phyloP scores from a whole-genome alignment of 2,113 vertebrate genomes.

The Odontesthes bonariensis region DNA sequence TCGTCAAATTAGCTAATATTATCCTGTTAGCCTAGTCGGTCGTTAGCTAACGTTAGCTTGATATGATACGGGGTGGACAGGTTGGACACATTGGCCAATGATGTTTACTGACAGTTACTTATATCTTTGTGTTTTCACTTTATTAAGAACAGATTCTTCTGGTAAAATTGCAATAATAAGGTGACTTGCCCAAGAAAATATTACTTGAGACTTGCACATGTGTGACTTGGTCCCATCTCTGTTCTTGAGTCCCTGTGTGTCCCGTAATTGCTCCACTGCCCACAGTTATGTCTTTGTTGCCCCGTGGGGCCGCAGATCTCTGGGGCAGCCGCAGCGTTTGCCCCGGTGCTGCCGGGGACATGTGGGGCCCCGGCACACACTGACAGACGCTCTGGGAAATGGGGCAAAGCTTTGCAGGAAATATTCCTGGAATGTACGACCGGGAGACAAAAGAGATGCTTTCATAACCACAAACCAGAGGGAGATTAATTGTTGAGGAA shows the following conservation, averaged over 20 bases:
- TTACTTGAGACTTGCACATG: too few relatives aligned
- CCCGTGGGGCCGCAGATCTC: background rate
- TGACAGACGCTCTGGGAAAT: constrained; percentile 41
- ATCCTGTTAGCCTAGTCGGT: too few relatives aligned
- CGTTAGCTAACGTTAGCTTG: too few relatives aligned
- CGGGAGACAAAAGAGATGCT: background rate
- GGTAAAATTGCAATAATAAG: too few relatives aligned
- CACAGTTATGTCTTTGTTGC: background rate
- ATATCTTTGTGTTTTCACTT: too few relatives aligned
- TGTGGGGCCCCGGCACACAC: constrained; percentile 42
- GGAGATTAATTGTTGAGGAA: background rate
- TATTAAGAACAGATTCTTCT: too few relatives aligned
- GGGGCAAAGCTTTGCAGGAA: constrained; percentile 39
- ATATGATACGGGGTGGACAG: too few relatives aligned
- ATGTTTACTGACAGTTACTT: too few relatives aligned
- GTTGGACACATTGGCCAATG: too few relatives aligned
- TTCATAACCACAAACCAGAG: constrained; percentile 19
- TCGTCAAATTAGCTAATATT: too few relatives aligned
- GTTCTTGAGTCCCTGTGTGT: background rate
- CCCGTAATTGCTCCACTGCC: background rate
- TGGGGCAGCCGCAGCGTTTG: constrained; percentile 31
- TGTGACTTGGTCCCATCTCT: too few relatives aligned
- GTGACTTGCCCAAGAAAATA: too few relatives aligned
- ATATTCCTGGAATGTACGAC: constrained; percentile 60
- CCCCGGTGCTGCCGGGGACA: constrained; percentile 18